A percentile compares a stretch with the other conserved stretches of the same genome.
These are phyloP conservation scores for Campoletis sonorensis DNA, from an alignment of 1,140 invertebrate genomes.

Conservation along the genomic window DNA sequence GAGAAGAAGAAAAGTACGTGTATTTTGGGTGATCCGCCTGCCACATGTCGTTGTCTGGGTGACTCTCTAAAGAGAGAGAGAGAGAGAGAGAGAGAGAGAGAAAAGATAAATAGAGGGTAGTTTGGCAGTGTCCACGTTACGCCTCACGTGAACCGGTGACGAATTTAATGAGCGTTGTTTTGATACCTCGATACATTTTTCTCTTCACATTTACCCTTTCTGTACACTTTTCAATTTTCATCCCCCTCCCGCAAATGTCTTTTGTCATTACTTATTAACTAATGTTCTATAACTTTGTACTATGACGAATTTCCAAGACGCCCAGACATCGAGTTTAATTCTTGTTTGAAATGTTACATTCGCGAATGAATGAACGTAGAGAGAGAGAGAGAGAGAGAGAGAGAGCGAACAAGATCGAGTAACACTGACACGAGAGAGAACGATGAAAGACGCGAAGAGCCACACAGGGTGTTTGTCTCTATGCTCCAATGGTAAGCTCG, in stretches of 20 bases:
- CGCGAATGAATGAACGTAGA: background rate
- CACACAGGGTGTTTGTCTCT: background rate
- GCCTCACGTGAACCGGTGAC: slow-evolving; percentile 54
- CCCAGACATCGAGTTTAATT: too few species aligned
- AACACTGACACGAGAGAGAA: background rate
- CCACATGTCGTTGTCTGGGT: slow-evolving; percentile 60
- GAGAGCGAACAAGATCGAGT: too few species aligned
- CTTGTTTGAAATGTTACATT: background rate
- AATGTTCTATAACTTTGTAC: background rate
- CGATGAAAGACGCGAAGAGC: background rate
- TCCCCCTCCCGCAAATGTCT: background rate
- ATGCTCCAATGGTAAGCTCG: background rate
- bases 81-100: background rate
- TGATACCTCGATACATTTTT: slow-evolving; percentile 7
- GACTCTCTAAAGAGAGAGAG: background rate
- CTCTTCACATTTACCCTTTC: background rate
- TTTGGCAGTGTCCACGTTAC: slow-evolving; percentile 52
- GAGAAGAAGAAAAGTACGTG: background rate
- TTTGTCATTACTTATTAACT: background rate
- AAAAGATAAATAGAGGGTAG: slow-evolving; percentile 44
- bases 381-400: background rate
- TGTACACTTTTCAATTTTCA: background rate
- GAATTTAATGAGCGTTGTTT: slow-evolving; percentile 55
- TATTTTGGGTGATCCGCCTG: slow-evolving; percentile 56
- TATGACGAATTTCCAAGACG: background rate